Conservation (phyloP, 1,140 invertebrate species). For the Streblospio benedicti region DNA sequence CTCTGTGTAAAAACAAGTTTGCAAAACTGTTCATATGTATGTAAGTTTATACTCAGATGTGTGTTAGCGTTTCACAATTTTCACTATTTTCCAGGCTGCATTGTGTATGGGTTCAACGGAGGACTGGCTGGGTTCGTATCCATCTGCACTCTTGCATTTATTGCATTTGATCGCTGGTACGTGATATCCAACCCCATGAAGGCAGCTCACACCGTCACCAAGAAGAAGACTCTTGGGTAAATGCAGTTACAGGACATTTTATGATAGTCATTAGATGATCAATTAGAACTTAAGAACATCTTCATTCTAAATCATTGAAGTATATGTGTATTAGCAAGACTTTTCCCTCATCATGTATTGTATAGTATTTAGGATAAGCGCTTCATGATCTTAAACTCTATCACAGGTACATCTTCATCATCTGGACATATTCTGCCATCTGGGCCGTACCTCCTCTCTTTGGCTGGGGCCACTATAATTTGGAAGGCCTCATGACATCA, state of each 20-base stretch:
- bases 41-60: no score
- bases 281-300: no score
- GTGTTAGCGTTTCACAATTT: no score
- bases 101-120: slow-evolving; percentile 65
- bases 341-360: no score
- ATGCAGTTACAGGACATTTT: no score
- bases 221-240: background rate
- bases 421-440: slow-evolving; percentile 59
- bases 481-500: slow-evolving; percentile 74
- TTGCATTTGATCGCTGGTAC: slow-evolving; percentile 70
- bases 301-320: no score
- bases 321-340: no score
- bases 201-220: background rate
- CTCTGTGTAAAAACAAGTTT: no score
- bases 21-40: no score
- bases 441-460: slow-evolving; percentile 68
- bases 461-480: slow-evolving; percentile 72
- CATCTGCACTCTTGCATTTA: slow-evolving; percentile 71
- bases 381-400: no score
- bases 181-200: slow-evolving; percentile 52
- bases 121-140: slow-evolving; percentile 67
- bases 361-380: no score
- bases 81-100: slow-evolving; percentile 59
- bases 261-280: no score
- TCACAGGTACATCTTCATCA: slow-evolving; percentile 59